A percentile compares a stretch with the other conserved stretches of the same genome.
Conservation (phyloP, 2,113 vertebrate species). For the Strix aluco region DNA sequence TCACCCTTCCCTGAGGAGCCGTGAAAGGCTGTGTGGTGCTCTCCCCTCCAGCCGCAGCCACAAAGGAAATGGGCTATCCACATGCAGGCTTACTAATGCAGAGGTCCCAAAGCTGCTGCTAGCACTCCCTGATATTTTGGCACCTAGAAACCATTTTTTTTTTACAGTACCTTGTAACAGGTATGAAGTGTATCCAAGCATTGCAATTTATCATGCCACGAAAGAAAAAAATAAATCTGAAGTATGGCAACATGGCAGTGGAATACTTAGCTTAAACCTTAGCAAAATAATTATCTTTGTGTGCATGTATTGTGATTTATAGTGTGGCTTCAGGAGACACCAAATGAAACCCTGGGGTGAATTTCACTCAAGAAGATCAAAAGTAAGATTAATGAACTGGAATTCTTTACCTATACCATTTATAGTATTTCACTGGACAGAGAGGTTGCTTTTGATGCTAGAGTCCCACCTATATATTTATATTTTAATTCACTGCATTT, state of each 20-base stretch:
- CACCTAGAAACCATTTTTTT: background rate
- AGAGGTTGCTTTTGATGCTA: background rate
- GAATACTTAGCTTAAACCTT: background rate
- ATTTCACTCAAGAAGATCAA: constrained; percentile 10
- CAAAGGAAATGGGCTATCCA: background rate
- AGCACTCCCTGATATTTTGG: background rate
- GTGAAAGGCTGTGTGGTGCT: background rate
- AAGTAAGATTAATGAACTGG: constrained; percentile 6
- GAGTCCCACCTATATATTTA: background rate
- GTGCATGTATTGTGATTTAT: constrained; percentile 14
- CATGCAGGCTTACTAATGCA: background rate
- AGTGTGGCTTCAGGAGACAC: background rate
- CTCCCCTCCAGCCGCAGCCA: background rate
- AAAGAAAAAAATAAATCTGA: background rate
- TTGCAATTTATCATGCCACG: background rate
- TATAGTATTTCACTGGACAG: background rate
- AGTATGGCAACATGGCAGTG: background rate
- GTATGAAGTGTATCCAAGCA: background rate
- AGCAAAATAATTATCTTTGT: constrained; percentile 2
- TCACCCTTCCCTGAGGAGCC: background rate
- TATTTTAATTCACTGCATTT: background rate
- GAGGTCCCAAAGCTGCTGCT: background rate
- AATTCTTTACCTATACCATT: background rate
- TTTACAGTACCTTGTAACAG: background rate
- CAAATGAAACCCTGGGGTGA: background rate